Conservation (phyloP, 2,888 invertebrate species). For the Hedychridium roseum region DNA sequence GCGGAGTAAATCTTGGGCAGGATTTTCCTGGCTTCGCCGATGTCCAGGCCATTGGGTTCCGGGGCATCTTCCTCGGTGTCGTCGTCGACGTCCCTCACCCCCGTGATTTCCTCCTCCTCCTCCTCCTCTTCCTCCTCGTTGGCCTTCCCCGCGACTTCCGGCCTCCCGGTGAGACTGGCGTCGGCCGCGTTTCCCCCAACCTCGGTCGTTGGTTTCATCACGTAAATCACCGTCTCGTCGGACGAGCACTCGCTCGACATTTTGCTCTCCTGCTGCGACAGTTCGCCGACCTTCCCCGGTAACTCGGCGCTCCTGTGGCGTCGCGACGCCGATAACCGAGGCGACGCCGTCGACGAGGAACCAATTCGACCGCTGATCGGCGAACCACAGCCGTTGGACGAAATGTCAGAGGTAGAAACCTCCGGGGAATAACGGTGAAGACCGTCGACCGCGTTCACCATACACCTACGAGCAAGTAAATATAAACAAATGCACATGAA, state of each 20-base stretch:
- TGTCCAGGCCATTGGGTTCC: slow-evolving; percentile 50
- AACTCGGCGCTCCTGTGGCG: slow-evolving; percentile 33
- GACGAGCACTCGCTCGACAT: slow-evolving; percentile 63
- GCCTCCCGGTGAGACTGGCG: too few species aligned
- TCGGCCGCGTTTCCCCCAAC: too few species aligned
- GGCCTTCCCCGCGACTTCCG: slow-evolving; percentile 33
- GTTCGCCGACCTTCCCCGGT: slow-evolving; percentile 49
- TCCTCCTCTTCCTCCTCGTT: slow-evolving; percentile 69
- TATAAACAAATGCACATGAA: too few species aligned
- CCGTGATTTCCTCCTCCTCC: slow-evolving; percentile 60
- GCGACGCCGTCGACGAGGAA: slow-evolving; percentile 18
- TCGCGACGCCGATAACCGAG: slow-evolving; percentile 30
- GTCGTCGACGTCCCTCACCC: slow-evolving; percentile 64
- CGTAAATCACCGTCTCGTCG: slow-evolving; percentile 63
- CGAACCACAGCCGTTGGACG: slow-evolving; percentile 54
- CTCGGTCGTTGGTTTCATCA: slow-evolving; percentile 49
- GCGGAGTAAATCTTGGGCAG: slow-evolving; percentile 70
- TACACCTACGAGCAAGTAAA: slow-evolving; percentile 42
- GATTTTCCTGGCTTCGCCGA: slow-evolving; percentile 63
- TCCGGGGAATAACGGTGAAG: slow-evolving; percentile 62
- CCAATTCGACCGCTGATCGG: slow-evolving; percentile 51
- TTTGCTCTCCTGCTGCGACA: slow-evolving; percentile 58
- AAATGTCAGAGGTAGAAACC: slow-evolving; percentile 45
- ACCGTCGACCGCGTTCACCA: slow-evolving; percentile 73
- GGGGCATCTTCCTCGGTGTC: slow-evolving; percentile 43